Base-by-base conservation (phyloP, 2,113 vertebrate genomes). In the Tenrec ecaudatus region DNA sequence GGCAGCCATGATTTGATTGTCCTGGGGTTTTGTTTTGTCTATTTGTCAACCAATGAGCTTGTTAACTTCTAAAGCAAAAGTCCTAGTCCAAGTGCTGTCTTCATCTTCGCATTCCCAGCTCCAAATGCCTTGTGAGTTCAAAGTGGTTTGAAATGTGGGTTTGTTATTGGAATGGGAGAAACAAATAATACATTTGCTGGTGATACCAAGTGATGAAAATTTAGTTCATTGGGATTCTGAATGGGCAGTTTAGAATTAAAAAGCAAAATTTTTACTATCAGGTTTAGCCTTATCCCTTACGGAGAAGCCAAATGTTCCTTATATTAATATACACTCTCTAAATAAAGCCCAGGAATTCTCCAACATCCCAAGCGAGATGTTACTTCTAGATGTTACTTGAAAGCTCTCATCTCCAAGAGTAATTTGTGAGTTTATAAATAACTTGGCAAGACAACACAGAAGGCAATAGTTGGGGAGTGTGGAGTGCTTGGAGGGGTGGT, bases 11-110 rank as follows among this genome's bases (percentile, higher is more conserved):
- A 88, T 23, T 31, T 69, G 62, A 80, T 58, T 89, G 78, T 66
- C 75, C 3, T 71, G 73, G n/a, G 57, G 79, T 85, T 94, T 77
- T 47, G 4, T 68, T 88, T 87, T 82, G 19, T 64, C 0, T 79
- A 25, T 91, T 79, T 91, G 10, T 91, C 88, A 91, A 89, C 78
- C 68, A 17, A 62, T 38, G 78, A 64, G 20, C 36, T 81, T 82
- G 43, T 57, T 87, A 66, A 58, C 43, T 33, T 80, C 81, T 75
- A 47, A 60, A 53, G 43, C 19, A 25, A 71, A 81, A 15, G 62
- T 85, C 85, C 8, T 40, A 75, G 9, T 92, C 31, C 12, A 6
- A 2, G 16, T 60, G 11, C 47, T 36, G 3, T 4, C 14, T 62
- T 2, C 1, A 16, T 82, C 20, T 58, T 80, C n/a, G 19, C n/a